Conservation (phyloP, 2,888 invertebrate species). For the Chirona hameri region DNA sequence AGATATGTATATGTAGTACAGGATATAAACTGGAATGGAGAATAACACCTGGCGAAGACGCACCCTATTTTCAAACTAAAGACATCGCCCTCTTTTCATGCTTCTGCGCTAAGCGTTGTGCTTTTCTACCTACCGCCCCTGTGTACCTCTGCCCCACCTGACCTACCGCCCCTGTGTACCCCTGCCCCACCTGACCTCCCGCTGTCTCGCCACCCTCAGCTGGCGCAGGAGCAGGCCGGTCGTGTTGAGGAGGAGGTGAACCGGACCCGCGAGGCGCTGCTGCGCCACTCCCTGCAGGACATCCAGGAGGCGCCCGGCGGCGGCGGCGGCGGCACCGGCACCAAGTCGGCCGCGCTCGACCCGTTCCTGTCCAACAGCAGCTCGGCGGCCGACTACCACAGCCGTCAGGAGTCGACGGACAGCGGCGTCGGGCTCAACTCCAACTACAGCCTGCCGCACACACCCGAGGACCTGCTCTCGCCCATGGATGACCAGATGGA, state of each 20-base stretch:
- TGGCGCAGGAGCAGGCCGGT: not conserved
- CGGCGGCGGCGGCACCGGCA: no score
- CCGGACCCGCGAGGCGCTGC: constrained; percentile 4
- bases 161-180: not conserved
- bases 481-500: constrained; percentile 44
- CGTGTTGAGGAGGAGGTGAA: not conserved
- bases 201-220: not conserved
- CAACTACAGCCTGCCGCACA: constrained; percentile 83
- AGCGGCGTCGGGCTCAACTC: constrained; percentile 75
- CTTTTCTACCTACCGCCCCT: not conserved
- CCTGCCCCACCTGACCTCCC: not conserved
- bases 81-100: no score
- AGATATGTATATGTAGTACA: no score
- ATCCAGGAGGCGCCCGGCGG: constrained; percentile 10
- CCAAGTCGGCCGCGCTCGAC: constrained; percentile 30
- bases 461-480: constrained; percentile 82
- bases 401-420: constrained; percentile 90
- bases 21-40: no score
- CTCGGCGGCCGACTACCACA: constrained; percentile 69
- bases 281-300: constrained; percentile 9
- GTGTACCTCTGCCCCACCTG: no score
- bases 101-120: not conserved
- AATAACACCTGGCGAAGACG: no score
- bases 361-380: constrained; percentile 33
- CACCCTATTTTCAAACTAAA: no score